A percentile compares a stretch with the other conserved stretches of the same genome.
phyloP scores from a whole-genome alignment of 2,797 vertebrate species.

The Morus bassanus region DNA sequence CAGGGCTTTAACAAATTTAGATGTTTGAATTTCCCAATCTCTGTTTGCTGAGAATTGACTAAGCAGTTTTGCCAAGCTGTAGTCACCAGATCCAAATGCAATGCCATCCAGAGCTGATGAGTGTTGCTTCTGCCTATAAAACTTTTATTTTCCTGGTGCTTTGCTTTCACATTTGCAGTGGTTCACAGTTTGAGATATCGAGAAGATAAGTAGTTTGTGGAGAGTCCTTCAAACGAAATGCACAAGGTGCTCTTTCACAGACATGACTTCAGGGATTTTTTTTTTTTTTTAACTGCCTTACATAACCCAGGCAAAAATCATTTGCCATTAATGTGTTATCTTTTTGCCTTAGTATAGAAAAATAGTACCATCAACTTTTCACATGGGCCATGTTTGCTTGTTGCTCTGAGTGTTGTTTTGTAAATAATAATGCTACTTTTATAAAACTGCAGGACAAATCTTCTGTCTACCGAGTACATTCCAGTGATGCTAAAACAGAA shows the following conservation, averaged over 20 bases:
- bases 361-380: neutral
- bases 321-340: neutral
- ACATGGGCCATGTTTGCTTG: neutral
- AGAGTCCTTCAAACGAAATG: neutral
- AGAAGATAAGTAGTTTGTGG: neutral
- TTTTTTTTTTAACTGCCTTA: neutral
- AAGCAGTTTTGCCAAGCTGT: neutral
- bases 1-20: neutral
- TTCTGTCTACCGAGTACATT: fast-evolving
- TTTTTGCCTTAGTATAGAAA: neutral
- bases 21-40: neutral
- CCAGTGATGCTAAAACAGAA: neutral
- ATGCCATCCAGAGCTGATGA: neutral
- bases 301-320: neutral
- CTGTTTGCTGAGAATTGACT: neutral
- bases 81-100: neutral
- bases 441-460: neutral
- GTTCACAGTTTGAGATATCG: neutral
- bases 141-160: neutral
- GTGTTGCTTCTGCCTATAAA: neutral
- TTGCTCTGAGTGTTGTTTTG: neutral
- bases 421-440: neutral
- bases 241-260: neutral
- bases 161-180: neutral
- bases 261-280: neutral